Base-by-base conservation (phyloP, 2,113 vertebrate species). In the Collichthys lucidus region DNA sequence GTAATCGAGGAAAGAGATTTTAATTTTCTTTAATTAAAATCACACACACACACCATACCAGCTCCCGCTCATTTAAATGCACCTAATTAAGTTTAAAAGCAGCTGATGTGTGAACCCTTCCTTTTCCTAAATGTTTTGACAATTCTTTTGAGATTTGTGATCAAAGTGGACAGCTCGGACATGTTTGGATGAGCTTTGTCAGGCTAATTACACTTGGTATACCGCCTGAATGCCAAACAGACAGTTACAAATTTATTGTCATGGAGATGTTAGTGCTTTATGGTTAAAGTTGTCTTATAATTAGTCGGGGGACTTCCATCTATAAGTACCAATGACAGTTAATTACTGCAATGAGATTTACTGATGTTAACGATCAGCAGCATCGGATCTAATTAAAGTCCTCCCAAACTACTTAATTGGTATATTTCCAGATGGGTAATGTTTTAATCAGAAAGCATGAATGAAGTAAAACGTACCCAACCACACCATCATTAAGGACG, bases 341-440 rank as follows among this genome's bases (percentile, higher is more conserved):
- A 47, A 78, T 80, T 80, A 60, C 31, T 9, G 22, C 12, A 6
- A 65, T 74, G 29, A 74, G 66, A 75, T 74, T 53, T 40, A 44
- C 26, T 57, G 64, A 62, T 55, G 42, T 50, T 42, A 77, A 71
- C 7, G 9, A 74, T 74, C 55, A 78, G 35, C 53, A 63, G 63
- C 22, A 0, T 74, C 46, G 3, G 56, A 67, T 64, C 61, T 78
- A 72, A 83, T 88, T 82, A 83, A 86, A 74, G 11, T 71, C 56
- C 59, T 59, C 26, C 29, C 19, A 73, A 77, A 79, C 60, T 44
- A 61, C 59, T 56, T 65, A 55, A 67, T 50, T 31, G 79, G 64
- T 75, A 26, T 60, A 80, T 82, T 84, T 82, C 53, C 67, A 62
- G 44, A 60, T 68, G 59, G 68, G 3, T 0, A 8, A 62, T 61